Evolutionary conservation across 2,888 invertebrate species (phyloP).

Genomic region (Conus canariensis): DNA sequence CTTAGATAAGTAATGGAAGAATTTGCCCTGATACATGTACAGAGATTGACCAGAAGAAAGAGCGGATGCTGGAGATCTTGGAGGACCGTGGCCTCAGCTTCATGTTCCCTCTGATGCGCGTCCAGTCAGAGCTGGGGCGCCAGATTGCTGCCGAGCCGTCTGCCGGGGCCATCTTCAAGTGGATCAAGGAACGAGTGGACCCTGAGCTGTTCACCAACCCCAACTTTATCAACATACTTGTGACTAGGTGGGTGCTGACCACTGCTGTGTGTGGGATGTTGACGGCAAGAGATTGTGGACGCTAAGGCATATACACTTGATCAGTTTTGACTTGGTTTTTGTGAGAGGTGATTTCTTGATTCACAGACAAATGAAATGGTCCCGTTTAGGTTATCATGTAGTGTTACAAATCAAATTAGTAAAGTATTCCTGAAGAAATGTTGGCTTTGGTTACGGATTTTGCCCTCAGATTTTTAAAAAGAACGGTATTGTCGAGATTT

Average conservation of each 20-base stretch:
- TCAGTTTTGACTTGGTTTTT: too few relatives aligned
- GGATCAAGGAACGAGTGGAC: conserved; percentile 95
- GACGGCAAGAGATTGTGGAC: background rate
- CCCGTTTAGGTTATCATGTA: too few relatives aligned
- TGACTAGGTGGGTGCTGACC: conserved; percentile 84
- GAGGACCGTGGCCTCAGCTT: conserved; percentile 93
- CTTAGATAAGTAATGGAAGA: too few relatives aligned
- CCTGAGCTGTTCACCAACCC: conserved; percentile 89
- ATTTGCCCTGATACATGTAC: background rate
- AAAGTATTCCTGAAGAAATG: too few relatives aligned
- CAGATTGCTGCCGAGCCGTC: conserved; percentile 89
- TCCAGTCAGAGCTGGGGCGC: conserved; percentile 92
- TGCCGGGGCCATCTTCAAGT: conserved; percentile 92
- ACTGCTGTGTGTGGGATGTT: background rate
- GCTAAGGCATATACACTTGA: too few relatives aligned
- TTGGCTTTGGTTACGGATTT: too few relatives aligned
- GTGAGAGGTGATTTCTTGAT: too few relatives aligned
- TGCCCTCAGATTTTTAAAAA: too few relatives aligned
- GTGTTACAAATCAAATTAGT: too few relatives aligned
- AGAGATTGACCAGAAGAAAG: conserved; percentile 90
- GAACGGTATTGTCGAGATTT: too few relatives aligned
- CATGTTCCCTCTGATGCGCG: conserved; percentile 91
- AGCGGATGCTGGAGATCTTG: conserved; percentile 87
- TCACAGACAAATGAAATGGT: too few relatives aligned
- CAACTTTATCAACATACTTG: conserved; percentile 92